phyloP scores from a whole-genome alignment of 2,113 vertebrate species.

The Pelecanoides urinatrix region DNA sequence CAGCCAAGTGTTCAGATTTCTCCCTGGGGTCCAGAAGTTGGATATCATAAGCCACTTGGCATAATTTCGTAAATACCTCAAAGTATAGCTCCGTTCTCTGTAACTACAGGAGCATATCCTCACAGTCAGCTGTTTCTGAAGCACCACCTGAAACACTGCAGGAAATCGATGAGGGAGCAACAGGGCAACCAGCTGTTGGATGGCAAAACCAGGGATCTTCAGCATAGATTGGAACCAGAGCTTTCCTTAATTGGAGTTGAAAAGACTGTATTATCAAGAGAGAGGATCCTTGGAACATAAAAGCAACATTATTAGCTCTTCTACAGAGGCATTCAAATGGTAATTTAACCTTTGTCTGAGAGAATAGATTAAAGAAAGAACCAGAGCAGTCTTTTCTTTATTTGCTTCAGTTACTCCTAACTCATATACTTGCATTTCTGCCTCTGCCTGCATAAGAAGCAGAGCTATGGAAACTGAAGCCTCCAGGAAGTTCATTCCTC shows the following conservation, averaged over 20 bases:
- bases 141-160: neutral
- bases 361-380: conserved; percentile 15
- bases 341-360: conserved; percentile 44
- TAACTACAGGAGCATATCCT: neutral
- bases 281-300: conserved; percentile 8
- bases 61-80: neutral
- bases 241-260: conserved; percentile 11
- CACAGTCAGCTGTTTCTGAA: conserved; percentile 27
- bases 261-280: conserved; percentile 1
- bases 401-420: neutral
- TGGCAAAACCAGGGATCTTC: neutral
- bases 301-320: conserved; percentile 44
- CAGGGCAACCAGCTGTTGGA: neutral
- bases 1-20: conserved; percentile 4
- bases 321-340: conserved; percentile 28
- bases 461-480: conserved; percentile 4
- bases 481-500: neutral
- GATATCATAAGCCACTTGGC: conserved; percentile 26
- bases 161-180: neutral
- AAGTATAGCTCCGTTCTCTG: neutral
- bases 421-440: neutral
- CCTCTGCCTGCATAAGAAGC: neutral
- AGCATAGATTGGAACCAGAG: neutral
- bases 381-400: neutral
- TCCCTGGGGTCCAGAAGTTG: neutral